phyloP scores from a whole-genome alignment of 2,888 invertebrate genomes.

The Drepana falcataria region DNA sequence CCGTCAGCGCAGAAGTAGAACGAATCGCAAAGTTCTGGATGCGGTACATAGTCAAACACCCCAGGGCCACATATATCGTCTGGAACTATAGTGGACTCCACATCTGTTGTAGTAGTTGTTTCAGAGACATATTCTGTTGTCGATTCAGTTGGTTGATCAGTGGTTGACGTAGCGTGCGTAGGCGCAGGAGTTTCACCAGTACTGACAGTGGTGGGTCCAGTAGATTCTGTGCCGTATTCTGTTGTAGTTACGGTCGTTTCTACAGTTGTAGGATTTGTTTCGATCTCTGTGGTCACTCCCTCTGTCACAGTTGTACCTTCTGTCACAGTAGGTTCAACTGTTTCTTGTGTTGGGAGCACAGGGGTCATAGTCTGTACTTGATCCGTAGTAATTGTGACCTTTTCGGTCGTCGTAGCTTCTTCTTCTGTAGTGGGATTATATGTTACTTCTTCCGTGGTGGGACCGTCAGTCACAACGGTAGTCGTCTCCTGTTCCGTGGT shows the following conservation, averaged over 20 bases:
- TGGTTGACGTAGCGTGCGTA: no score
- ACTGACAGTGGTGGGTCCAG: conserved; percentile 1
- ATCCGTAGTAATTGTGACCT: neutral
- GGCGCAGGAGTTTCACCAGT: neutral
- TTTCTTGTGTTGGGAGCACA: conserved; percentile 5
- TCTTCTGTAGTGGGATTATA: neutral
- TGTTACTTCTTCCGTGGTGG: neutral
- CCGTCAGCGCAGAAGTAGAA: conserved; percentile 31
- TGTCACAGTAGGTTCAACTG: conserved; percentile 1
- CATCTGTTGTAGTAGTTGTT: neutral
- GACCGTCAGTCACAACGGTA: neutral
- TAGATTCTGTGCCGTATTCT: no score
- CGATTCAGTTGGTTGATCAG: conserved; percentile 1
- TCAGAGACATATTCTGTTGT: no score
- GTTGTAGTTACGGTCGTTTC: no score
- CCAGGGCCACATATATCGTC: conserved; percentile 10
- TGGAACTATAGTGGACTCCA: neutral
- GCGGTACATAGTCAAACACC: conserved; percentile 12
- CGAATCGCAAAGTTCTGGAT: conserved; percentile 24
- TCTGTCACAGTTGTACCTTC: neutral
- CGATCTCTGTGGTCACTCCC: no score
- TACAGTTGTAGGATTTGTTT: no score
- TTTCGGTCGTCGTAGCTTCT: neutral
- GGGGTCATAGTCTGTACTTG: neutral
- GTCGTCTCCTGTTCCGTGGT: neutral